Evolutionary conservation across 2,113 vertebrate species (phyloP).

Genomic region (Aldabrachelys gigantea): DNA sequence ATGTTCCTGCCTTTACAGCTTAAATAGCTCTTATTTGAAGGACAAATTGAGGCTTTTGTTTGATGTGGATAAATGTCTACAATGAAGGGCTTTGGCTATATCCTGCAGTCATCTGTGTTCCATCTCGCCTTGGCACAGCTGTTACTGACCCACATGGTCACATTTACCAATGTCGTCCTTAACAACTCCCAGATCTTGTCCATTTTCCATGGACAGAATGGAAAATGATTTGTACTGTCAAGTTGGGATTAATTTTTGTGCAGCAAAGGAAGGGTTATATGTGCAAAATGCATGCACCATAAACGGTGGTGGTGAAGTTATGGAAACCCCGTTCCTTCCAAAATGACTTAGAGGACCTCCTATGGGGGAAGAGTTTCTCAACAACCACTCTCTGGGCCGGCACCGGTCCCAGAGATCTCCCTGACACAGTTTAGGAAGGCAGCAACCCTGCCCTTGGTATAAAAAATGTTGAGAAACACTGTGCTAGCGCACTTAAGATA

Average conservation of each 20-base stretch:
- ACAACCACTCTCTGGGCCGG: background rate
- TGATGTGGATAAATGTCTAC: background rate
- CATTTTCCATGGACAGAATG: background rate
- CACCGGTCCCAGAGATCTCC: background rate
- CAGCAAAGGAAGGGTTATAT: background rate
- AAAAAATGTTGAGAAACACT: background rate
- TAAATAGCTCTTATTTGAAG: background rate
- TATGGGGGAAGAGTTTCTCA: background rate
- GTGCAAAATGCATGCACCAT: background rate
- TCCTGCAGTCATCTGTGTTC: background rate
- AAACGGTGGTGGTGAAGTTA: background rate
- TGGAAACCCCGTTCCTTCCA: background rate
- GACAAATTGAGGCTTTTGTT: background rate
- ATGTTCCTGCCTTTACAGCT: background rate
- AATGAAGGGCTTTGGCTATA: background rate
- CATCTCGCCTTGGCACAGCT: background rate
- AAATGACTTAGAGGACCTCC: background rate
- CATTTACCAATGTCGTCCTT: background rate
- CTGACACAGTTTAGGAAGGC: background rate
- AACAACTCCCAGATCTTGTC: accelerated
- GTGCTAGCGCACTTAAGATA: accelerated
- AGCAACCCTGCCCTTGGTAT: background rate
- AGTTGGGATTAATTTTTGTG: background rate
- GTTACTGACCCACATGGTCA: background rate
- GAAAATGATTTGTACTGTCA: background rate